Percentiles rank a stretch among this genome's conserved stretches.
These are phyloP conservation scores for Drosophila bocqueti DNA, from an alignment of 1,140 invertebrate genomes.

Conservation along the genomic window DNA sequence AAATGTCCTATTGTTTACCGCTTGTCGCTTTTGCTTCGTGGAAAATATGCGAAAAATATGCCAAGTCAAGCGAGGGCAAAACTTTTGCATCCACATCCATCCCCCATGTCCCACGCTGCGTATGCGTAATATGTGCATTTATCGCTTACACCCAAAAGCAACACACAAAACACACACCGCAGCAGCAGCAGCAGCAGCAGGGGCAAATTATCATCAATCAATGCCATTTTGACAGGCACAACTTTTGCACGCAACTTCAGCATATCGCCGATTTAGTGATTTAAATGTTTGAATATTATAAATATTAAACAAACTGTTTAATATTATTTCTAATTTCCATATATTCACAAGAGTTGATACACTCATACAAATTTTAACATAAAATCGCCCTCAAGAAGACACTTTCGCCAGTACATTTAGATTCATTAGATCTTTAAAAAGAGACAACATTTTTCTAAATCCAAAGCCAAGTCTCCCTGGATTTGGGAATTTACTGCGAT, in stretches of 20 bases:
- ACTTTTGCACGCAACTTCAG: slow-evolving; percentile 54
- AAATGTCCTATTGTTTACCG: slow-evolving; percentile 36
- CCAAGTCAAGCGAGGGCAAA: slow-evolving; percentile 29
- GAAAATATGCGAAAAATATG: slow-evolving; percentile 32
- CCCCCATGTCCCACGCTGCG: slow-evolving; percentile 60
- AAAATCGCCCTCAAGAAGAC: too few relatives aligned
- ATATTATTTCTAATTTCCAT: background rate
- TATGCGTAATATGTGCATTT: slow-evolving; percentile 73
- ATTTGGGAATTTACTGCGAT: slow-evolving; percentile 13
- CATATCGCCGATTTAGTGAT: background rate
- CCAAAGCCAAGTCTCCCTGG: too few relatives aligned
- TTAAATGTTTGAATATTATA: background rate
- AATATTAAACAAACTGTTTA: background rate
- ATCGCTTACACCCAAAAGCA: background rate
- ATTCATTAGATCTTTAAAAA: too few relatives aligned
- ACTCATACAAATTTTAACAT: too few relatives aligned
- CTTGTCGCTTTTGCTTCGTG: slow-evolving; percentile 21
- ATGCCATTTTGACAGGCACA: slow-evolving; percentile 55
- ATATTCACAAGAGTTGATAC: too few relatives aligned
- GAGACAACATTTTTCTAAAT: too few relatives aligned
- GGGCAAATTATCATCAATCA: slow-evolving; percentile 59
- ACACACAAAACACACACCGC: background rate
- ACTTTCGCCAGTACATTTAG: too few relatives aligned
- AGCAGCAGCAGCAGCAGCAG: background rate
- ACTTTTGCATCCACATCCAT: slow-evolving; percentile 11